These are phyloP conservation scores for Limonius californicus DNA, from an alignment of 1,140 invertebrate genomes.

Conservation along the genomic window DNA sequence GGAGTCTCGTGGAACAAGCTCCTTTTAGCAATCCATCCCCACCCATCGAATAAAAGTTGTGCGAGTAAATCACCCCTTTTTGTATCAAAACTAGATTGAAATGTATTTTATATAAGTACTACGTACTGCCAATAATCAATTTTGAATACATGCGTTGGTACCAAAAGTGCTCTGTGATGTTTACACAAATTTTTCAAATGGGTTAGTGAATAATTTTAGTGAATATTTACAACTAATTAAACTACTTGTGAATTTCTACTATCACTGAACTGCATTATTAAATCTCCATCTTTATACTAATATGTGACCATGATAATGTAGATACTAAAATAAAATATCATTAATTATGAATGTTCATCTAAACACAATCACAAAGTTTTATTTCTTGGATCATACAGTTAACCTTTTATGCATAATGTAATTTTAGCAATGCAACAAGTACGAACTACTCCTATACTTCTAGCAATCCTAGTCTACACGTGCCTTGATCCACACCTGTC, in stretches of 20 bases:
- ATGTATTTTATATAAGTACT: slow-evolving; percentile 30
- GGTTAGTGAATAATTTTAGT: too few relatives aligned
- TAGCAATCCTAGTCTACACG: slow-evolving; percentile 37
- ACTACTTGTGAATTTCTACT: too few relatives aligned
- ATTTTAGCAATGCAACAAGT: slow-evolving; percentile 15
- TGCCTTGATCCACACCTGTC: slow-evolving; percentile 38
- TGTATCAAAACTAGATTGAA: slow-evolving; percentile 28
- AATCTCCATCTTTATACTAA: too few relatives aligned
- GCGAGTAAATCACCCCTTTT: not conserved
- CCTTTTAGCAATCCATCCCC: slow-evolving; percentile 7
- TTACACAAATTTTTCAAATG: slow-evolving; percentile 11
- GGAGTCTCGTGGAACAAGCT: not conserved
- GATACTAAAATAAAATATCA: too few relatives aligned
- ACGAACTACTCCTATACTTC: slow-evolving; percentile 30
- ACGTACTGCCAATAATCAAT: not conserved
- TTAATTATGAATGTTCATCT: too few relatives aligned
- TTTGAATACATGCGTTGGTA: not conserved
- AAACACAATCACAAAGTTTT: too few relatives aligned
- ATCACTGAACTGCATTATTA: too few relatives aligned
- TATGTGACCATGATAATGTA: too few relatives aligned
- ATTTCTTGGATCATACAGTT: not conserved
- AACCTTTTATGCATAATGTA: not conserved
- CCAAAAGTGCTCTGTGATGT: slow-evolving; percentile 3
- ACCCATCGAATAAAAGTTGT: not conserved
- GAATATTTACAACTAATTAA: too few relatives aligned